Evolutionary conservation across 2,797 vertebrate genomes (phyloP).

Genomic region (Falco novaeseelandiae): DNA sequence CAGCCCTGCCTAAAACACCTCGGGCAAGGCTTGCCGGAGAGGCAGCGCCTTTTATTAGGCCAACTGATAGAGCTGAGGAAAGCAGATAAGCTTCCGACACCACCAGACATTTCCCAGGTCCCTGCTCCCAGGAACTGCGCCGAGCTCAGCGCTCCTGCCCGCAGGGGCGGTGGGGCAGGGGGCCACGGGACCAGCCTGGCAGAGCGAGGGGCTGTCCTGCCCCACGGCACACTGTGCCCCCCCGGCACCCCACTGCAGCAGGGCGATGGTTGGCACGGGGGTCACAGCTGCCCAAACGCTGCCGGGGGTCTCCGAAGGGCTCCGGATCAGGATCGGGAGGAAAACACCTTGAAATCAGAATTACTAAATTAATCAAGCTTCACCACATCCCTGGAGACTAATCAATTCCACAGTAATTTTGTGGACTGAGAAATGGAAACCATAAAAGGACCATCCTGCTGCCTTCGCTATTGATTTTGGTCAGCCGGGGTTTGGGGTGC

Average conservation of each 20-base stretch:
- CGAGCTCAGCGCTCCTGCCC: neutral
- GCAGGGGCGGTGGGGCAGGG: neutral
- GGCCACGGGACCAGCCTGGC: fast-evolving
- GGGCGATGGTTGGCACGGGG: too few species aligned
- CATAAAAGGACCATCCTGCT: fast-evolving
- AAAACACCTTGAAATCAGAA: neutral
- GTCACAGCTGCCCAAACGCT: neutral
- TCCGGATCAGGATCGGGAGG: neutral
- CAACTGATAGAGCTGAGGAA: neutral
- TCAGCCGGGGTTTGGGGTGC: fast-evolving
- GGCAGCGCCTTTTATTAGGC: neutral
- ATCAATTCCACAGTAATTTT: fast-evolving
- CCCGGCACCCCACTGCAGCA: neutral
- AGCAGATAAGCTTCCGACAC: neutral
- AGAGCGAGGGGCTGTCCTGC: fast-evolving
- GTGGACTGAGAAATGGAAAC: fast-evolving
- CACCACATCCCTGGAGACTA: neutral
- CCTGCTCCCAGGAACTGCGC: neutral
- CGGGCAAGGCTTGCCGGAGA: neutral
- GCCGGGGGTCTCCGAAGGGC: neutral
- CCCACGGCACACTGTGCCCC: neutral
- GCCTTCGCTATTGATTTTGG: neutral
- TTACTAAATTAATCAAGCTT: neutral
- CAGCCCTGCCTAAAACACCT: neutral
- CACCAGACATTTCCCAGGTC: neutral